Conservation (phyloP, 2,888 invertebrate genomes). For the Crematogaster levior region DNA sequence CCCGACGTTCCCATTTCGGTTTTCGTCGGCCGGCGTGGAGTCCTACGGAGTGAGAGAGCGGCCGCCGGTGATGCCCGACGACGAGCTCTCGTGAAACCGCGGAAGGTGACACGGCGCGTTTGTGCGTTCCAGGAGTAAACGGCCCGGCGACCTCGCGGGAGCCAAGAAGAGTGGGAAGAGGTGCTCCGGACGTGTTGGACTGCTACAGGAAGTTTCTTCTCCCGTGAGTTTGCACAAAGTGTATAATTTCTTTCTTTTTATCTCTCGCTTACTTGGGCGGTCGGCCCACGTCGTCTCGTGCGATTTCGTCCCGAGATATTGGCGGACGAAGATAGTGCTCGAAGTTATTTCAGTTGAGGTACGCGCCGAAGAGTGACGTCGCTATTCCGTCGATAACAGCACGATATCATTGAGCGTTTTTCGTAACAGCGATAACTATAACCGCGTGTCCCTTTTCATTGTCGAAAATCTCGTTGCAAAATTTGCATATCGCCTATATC, state of each 20-base stretch:
- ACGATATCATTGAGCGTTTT: slow-evolving; percentile 14
- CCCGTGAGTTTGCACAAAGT: slow-evolving; percentile 19
- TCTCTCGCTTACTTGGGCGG: not conserved
- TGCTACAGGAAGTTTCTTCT: not conserved
- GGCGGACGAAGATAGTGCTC: not conserved
- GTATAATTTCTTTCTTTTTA: not conserved
- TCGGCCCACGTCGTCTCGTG: not conserved
- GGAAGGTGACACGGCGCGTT: slow-evolving; percentile 50
- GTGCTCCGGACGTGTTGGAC: not conserved
- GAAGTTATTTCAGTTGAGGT: slow-evolving; percentile 2
- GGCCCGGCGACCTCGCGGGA: slow-evolving; percentile 39
- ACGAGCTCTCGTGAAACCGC: slow-evolving; percentile 48
- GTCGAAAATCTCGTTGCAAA: not conserved
- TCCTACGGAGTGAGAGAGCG: slow-evolving; percentile 28
- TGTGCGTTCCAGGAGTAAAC: slow-evolving; percentile 50
- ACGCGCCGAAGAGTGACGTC: not conserved
- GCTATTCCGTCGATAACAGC: not conserved
- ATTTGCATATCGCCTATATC: not conserved
- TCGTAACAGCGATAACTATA: not conserved
- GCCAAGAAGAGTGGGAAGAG: not conserved
- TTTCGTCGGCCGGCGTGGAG: slow-evolving; percentile 30
- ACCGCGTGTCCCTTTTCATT: not conserved
- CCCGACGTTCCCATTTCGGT: slow-evolving; percentile 29
- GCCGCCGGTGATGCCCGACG: slow-evolving; percentile 32
- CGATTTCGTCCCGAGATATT: not conserved